Percentiles rank a stretch among this genome's conserved stretches.
These are phyloP conservation scores for Xiphorhynchus erythropygius DNA, from an alignment of 2,797 vertebrate species.

Conservation along the genomic window DNA sequence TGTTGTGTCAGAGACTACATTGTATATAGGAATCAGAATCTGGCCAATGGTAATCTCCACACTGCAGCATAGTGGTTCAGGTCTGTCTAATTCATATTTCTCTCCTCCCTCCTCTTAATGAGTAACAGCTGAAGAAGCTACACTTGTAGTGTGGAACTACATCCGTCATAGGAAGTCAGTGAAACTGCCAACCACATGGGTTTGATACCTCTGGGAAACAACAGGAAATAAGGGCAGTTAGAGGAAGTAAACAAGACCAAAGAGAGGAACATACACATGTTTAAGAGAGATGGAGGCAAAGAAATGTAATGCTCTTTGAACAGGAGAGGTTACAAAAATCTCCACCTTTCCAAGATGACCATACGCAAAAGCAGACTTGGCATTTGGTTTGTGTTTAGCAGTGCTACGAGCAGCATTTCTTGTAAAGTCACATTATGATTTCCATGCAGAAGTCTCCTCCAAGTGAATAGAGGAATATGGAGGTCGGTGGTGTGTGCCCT, in stretches of 20 bases:
- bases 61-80: neutral
- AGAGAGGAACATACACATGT: neutral
- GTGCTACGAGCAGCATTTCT: neutral
- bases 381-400: neutral
- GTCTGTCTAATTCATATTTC: neutral
- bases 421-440: neutral
- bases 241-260: neutral
- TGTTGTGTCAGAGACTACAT: neutral
- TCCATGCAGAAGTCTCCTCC: neutral
- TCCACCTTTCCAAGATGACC: neutral
- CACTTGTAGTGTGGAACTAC: neutral
- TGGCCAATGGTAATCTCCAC: neutral
- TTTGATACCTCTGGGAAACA: neutral
- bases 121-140: neutral
- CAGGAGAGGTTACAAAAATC: neutral
- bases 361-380: neutral
- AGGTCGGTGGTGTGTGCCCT: neutral
- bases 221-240: neutral
- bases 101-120: neutral
- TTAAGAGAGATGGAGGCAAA: neutral
- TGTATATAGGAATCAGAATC: neutral
- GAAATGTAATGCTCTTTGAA: neutral
- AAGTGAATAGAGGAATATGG: neutral
- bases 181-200: neutral
- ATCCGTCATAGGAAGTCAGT: neutral